phyloP scores from a whole-genome alignment of 2,797 vertebrate species.

The Chiloscyllium punctatum region DNA sequence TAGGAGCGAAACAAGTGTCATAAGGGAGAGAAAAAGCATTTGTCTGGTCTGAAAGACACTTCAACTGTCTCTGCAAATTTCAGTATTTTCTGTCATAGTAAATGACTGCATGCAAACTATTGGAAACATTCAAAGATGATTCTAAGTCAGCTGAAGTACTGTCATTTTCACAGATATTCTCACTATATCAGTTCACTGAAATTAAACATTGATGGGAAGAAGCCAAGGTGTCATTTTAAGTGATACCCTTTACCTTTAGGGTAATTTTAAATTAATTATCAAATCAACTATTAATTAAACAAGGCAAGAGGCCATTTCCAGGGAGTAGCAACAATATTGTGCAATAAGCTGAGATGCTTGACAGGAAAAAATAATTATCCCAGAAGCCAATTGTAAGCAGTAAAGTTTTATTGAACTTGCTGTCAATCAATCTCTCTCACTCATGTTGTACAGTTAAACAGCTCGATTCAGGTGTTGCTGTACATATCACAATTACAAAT shows the following conservation, averaged over 20 bases:
- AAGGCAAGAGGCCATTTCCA: not conserved
- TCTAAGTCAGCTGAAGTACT: not conserved
- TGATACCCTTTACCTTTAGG: not conserved
- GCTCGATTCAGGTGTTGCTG: not conserved
- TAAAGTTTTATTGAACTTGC: not conserved
- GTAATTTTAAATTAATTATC: not conserved
- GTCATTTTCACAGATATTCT: not conserved
- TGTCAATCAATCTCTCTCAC: constrained; percentile 8
- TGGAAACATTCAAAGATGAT: not conserved
- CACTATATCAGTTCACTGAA: not conserved
- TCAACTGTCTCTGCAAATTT: not conserved
- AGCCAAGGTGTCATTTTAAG: not conserved
- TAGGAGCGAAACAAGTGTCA: too few species aligned
- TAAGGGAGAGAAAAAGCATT: not conserved
- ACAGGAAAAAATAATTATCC: not conserved
- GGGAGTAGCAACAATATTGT: not conserved
- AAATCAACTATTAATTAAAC: not conserved
- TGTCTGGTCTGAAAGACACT: not conserved
- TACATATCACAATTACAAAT: not conserved
- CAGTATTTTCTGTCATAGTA: not conserved
- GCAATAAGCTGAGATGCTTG: not conserved
- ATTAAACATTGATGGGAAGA: not conserved
- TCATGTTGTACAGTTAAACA: not conserved
- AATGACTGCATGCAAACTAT: not conserved
- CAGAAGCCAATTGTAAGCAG: not conserved